Evolutionary conservation across 2,888 invertebrate species (phyloP).

Genomic region (Noctuana brunneofusca): DNA sequence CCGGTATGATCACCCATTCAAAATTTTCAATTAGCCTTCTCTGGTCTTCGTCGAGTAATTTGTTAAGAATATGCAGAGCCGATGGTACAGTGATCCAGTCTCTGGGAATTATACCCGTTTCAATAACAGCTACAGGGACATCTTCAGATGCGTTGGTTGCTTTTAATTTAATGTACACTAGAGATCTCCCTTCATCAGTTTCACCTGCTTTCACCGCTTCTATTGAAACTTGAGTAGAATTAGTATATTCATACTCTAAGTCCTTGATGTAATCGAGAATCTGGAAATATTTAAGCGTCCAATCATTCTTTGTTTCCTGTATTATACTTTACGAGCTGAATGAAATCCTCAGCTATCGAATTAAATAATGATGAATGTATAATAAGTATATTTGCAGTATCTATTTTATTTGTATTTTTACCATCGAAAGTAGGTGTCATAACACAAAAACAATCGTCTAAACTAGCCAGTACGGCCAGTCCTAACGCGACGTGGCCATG

Average conservation of each 20-base stretch:
- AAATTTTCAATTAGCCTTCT: conserved; percentile 73
- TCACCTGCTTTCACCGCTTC: conserved; percentile 53
- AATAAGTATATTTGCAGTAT: too few species aligned
- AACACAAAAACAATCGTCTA: too few species aligned
- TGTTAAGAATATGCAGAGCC: conserved; percentile 84
- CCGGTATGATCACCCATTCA: conserved; percentile 87
- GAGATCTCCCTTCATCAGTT: conserved; percentile 55
- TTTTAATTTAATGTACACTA: conserved; percentile 77
- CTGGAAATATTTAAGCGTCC: conserved; percentile 46
- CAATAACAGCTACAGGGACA: conserved; percentile 78
- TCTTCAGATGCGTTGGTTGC: conserved; percentile 52
- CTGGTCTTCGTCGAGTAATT: conserved; percentile 77
- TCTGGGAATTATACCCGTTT: conserved; percentile 85
- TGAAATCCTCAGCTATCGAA: too few species aligned
- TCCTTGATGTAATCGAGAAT: conserved; percentile 54
- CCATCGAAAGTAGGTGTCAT: too few species aligned
- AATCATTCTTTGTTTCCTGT: too few species aligned
- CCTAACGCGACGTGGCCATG: too few species aligned
- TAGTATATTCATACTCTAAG: conserved; percentile 46
- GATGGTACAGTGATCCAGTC: conserved; percentile 89
- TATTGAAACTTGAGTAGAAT: conserved; percentile 46
- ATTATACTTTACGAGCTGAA: too few species aligned
- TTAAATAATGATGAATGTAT: too few species aligned
- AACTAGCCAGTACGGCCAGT: too few species aligned
- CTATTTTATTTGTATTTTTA: too few species aligned